Evolutionary conservation across 2,888 invertebrate species (phyloP), one percentile per base, ranked within the genome.

Genomic region (Drosophila helvetica): DNA sequence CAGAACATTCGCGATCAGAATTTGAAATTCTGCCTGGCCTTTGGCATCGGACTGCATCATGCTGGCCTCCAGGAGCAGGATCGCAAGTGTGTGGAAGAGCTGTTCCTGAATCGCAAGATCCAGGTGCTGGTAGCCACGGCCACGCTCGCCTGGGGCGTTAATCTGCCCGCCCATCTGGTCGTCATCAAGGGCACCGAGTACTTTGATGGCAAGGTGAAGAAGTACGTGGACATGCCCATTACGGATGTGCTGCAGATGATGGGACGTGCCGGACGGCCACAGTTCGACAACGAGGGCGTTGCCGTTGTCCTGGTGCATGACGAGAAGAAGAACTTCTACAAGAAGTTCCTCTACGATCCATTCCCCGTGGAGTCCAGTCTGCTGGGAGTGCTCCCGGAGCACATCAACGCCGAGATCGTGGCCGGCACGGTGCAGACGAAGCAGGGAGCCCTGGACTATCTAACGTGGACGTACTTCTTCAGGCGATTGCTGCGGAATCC

Each of bases 231-330:
- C 90, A 99, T 99, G 96, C 99, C 99, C 0, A 99, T 99, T 55
- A 99, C 99, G 0, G 99, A 99, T 93, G 99, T 99, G 0, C 93
- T 99, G 64, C 99, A 99, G 93, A 99, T 99, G 99, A 99, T 99
- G 96, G 99, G 99, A 2, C 94, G 99, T 63, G 99, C 99, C 64
- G 99, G 99, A 0, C 94, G 99, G 59, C 99, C 99, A 0, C 97
- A 99, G 93, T 99, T 96, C 90, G 99, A 99, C 92, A 96, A 96
- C 85, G 96, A 96, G 82, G 99, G 97, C 0, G 95, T 97, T 1
- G 97, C 97, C 0, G 96, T 96, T 6, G 96, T 97, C 1, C 92
- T 97, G 75, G 96, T 99, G 0, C 99, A 99, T 89, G 99, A 99
- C 88, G 95, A 97, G 52, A 99, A 99, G 93, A 99, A 99, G 92